Evolutionary conservation across 2,113 vertebrate genomes (phyloP).

Genomic region (Cettia cetti): DNA sequence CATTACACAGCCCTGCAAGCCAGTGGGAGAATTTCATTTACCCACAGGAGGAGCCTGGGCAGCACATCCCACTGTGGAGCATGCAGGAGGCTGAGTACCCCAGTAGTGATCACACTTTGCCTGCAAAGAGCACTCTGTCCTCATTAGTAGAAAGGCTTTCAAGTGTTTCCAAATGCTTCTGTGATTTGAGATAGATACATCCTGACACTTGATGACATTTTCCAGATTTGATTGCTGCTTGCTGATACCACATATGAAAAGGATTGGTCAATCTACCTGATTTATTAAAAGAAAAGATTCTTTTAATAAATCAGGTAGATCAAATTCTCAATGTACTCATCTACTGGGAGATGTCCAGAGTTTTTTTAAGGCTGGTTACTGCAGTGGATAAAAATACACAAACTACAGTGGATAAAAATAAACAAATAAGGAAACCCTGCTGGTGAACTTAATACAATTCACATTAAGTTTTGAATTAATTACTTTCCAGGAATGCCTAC

Average conservation of each 20-base stretch:
- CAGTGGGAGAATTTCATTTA: background rate
- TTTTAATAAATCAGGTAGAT: background rate
- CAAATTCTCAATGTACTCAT: background rate
- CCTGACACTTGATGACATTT: background rate
- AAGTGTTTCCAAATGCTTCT: background rate
- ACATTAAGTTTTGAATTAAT: background rate
- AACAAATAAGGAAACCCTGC: background rate
- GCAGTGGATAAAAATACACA: background rate
- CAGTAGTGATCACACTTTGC: accelerated
- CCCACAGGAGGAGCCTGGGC: background rate
- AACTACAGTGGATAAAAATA: background rate
- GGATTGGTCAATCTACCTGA: background rate
- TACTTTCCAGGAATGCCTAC: background rate
- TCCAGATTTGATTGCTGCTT: background rate
- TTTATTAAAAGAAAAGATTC: background rate
- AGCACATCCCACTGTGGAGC: background rate
- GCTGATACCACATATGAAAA: background rate
- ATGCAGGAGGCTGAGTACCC: accelerated
- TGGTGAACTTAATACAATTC: background rate
- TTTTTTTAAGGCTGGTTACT: background rate
- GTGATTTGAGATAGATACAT: background rate
- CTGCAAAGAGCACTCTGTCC: background rate
- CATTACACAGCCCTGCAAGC: background rate
- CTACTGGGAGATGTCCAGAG: background rate
- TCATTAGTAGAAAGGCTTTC: background rate